Base-by-base conservation (phyloP, 2,888 invertebrate species). In the Empis livida region DNA sequence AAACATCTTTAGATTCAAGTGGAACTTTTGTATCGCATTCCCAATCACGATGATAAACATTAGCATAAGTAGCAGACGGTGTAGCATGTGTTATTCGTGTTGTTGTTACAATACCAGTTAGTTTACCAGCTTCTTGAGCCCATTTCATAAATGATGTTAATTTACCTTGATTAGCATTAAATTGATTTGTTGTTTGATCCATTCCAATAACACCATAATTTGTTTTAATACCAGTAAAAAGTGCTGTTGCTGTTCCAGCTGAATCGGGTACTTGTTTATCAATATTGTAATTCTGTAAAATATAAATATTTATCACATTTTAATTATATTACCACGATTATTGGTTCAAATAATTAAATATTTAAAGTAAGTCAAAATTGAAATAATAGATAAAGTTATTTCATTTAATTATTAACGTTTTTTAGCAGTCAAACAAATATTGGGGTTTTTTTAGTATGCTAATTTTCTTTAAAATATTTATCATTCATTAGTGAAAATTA, bases 191-290 rank as follows among this genome's bases (percentile, higher is more conserved):
- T 2, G 62, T 63, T 46, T 49, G 54, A 47, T 67, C 62, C 52
- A 79, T 63, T 8, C 80, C 79, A 42, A 78, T 64, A 10, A 74
- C 71, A 46, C 71, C 73, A 52, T 73, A 75, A 52, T 76, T 74
- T 38, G 73, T 73, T 63, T 82, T 82, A 0, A 77, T 73, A 1
- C 82, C 82, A 46, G 73, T 71, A 54, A 80, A 75, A 57, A 78
- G 72, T 2, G 81, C 80, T 1, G 82, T 82, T 1, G 79, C 82
- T 1, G 82, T 80, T 3, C 75, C 80, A 2, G 82, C 82, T 3
- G 81, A 81, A 58, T 82, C 82, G 0, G 82, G 76, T 13, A 80
- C 80, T 65, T 82, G 82, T 49, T 73, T 74, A 60, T 83, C 79
- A n/a, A 77, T 73, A 55, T 78, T 79, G 64, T 83, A 82, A 0